Evolutionary conservation across 1,140 invertebrate species (phyloP).

Genomic region (Halictus rubicundus): DNA sequence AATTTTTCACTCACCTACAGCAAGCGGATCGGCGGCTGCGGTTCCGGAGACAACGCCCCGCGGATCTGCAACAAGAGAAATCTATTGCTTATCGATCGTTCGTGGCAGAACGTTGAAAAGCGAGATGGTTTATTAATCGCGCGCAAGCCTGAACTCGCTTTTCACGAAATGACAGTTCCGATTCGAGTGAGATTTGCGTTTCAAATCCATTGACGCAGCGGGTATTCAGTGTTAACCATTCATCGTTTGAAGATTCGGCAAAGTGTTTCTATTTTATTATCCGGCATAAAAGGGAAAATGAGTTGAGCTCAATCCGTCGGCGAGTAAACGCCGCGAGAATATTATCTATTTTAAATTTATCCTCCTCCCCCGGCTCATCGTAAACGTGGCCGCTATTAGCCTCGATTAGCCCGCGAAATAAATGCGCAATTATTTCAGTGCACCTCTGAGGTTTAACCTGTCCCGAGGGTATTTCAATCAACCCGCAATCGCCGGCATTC

Average conservation of each 20-base stretch:
- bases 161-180: background rate
- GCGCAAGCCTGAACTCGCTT: background rate
- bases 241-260: background rate
- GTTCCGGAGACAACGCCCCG: background rate
- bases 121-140: background rate
- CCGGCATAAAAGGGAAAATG: background rate
- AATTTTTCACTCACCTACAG: background rate
- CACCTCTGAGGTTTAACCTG: background rate
- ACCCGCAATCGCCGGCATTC: conserved; percentile 6
- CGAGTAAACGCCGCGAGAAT: background rate
- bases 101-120: background rate
- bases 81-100: background rate
- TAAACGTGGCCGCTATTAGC: background rate
- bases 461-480: conserved; percentile 2
- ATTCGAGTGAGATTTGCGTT: background rate
- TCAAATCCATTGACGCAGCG: no score
- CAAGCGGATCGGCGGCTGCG: background rate
- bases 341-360: background rate
- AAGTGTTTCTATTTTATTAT: background rate
- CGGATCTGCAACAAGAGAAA: background rate
- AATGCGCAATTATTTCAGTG: background rate
- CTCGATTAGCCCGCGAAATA: conserved; percentile 3
- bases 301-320: background rate
- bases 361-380: background rate
- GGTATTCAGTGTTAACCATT: background rate